Base-by-base conservation (phyloP, 2,113 vertebrate species). In the Rhodinocichla rosea region DNA sequence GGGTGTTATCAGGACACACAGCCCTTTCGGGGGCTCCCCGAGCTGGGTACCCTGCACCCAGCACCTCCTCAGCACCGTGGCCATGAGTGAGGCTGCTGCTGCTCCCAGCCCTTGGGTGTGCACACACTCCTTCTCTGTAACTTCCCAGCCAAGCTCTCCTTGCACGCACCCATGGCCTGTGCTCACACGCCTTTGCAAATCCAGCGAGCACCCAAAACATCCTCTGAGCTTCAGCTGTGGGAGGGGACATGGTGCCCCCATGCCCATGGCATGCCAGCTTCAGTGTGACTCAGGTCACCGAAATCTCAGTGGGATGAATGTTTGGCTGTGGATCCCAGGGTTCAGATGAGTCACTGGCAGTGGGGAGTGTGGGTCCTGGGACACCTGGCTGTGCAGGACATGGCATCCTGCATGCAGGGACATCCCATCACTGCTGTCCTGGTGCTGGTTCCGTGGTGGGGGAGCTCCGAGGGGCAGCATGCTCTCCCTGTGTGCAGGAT, bases 191-290 rank as follows among this genome's bases (percentile, higher is more conserved):
- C 21, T 69, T 74, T 55, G 49, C 63, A 60, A 37, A 30, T 27
- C 32, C 6, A 4, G 27, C 1, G 10, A 30, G 62, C 42, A 22
- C 52, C 32, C 6, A 2, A 42, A 83, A 33, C 49, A 14, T 37
- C 27, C 44, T 76, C 44, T 55, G 63, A 53, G 63, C 67, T 62
- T 55, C 47, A 37, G 10, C 32, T 68, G 28, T n/a, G 24, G 80
- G 68, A 77, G 32, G 32, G 30, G 62, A 85, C 6, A 0, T 0
- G 19, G 60, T 83, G 45, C 15, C 26, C 50, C 19, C 24, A 3
- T 35, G 9, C 10, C 15, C 1, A 0, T 1, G 2, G 39, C 0
- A 0, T 35, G 35, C 60, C 49, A 50, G 40, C 26, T 44, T 35
- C 3, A 0, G 45, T 5, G 17, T 35, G 10, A 15, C 76, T 15